Conservation (phyloP, 2,888 invertebrate species). For the Morpho deidamia region DNA sequence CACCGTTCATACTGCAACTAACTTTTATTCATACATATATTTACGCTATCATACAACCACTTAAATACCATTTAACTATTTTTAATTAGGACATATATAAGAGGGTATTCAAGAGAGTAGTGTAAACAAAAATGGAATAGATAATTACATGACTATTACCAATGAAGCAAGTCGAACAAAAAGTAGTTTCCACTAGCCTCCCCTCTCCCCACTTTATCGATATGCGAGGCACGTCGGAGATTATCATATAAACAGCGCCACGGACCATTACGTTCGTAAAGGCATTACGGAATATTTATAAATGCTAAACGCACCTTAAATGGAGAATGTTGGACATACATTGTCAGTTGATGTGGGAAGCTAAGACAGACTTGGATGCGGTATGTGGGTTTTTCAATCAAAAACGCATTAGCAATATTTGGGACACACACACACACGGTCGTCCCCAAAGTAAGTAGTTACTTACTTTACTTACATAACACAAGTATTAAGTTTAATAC, state of each 20-base stretch:
- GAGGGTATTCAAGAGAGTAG: too few relatives aligned
- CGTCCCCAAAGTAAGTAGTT: too few relatives aligned
- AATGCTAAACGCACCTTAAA: constrained; percentile 63
- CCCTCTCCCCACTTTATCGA: constrained; percentile 12
- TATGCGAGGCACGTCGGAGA: constrained; percentile 37
- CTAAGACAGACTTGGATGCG: constrained; percentile 7
- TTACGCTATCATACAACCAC: too few relatives aligned
- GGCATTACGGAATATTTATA: constrained; percentile 64
- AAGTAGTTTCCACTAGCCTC: constrained; percentile 8
- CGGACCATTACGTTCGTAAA: constrained; percentile 58
- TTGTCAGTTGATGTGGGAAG: constrained; percentile 24
- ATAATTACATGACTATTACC: neutral
- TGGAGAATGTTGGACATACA: constrained; percentile 50
- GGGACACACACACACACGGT: too few relatives aligned
- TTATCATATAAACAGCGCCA: constrained; percentile 65
- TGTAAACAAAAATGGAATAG: too few relatives aligned
- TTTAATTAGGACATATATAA: too few relatives aligned
- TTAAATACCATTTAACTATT: too few relatives aligned
- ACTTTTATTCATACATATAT: too few relatives aligned
- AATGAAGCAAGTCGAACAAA: constrained; percentile 3
- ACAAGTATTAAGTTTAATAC: too few relatives aligned
- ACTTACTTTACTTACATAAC: too few relatives aligned
- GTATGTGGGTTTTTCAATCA: neutral
- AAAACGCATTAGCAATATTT: too few relatives aligned
- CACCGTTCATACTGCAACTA: too few relatives aligned